phyloP scores from a whole-genome alignment of 2,113 vertebrate species.

The Phrynocephalus versicolor region DNA sequence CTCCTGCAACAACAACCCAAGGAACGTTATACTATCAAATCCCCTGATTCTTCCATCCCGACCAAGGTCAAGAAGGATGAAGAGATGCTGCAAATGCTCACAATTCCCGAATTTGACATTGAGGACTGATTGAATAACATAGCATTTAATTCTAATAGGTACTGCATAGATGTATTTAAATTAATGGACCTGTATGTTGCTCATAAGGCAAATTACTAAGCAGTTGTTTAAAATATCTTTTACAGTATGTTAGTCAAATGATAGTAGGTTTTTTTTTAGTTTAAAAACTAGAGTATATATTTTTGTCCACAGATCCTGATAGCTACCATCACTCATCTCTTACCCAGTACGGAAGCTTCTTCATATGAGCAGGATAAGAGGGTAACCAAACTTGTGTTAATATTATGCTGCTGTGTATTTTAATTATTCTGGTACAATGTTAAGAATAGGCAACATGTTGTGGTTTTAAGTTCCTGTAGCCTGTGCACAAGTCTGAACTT shows the following conservation, averaged over 20 bases:
- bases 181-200: neutral
- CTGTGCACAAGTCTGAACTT: neutral
- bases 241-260: neutral
- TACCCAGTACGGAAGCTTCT: constrained; percentile 93
- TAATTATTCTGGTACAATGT: neutral
- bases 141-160: neutral
- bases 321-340: constrained; percentile 94
- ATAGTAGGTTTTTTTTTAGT: neutral
- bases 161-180: neutral
- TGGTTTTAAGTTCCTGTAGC: neutral
- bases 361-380: constrained; percentile 95
- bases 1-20: too few species aligned
- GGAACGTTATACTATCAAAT: too few species aligned
- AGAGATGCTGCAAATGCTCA: too few species aligned
- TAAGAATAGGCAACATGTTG: neutral
- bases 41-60: too few species aligned
- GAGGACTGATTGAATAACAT: neutral
- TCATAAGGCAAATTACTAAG: neutral
- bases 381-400: constrained; percentile 74
- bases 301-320: constrained; percentile 85
- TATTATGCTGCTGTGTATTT: neutral
- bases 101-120: too few species aligned
- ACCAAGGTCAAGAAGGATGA: too few species aligned
- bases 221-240: neutral
- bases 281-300: neutral